Percentiles rank a stretch among this genome's conserved stretches.
Conservation (phyloP, 2,797 vertebrate genomes). For the Serranus cabrilla region DNA sequence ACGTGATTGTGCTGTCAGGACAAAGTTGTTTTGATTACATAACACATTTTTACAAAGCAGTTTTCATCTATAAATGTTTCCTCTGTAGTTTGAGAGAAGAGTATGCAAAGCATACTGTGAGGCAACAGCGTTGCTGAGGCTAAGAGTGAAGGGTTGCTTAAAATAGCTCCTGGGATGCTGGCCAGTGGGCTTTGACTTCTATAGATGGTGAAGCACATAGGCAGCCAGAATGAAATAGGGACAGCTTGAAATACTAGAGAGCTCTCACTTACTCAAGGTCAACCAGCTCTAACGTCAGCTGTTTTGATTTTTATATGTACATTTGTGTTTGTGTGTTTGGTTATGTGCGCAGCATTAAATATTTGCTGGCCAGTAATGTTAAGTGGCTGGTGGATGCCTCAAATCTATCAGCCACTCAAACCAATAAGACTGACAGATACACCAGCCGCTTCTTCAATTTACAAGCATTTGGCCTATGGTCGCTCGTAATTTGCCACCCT, state of each 20-base stretch:
- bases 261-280: conserved; percentile 93
- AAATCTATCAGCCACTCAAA: conserved; percentile 33
- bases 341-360: neutral
- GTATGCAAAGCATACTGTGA: conserved; percentile 85
- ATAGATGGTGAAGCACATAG: conserved; percentile 97
- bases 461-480: conserved; percentile 33
- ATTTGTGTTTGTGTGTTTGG: conserved; percentile 35
- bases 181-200: conserved; percentile 93
- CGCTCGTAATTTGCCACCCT: conserved; percentile 26
- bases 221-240: conserved; percentile 90
- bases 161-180: conserved; percentile 91
- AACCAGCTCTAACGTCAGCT: conserved; percentile 91
- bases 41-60: neutral
- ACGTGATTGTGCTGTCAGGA: conserved; percentile 2
- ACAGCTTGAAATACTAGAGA: conserved; percentile 91
- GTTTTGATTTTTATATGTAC: conserved; percentile 76
- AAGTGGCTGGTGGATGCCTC: conserved; percentile 7
- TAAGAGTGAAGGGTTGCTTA: conserved; percentile 85
- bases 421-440: conserved; percentile 43
- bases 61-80: neutral
- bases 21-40: conserved; percentile 6
- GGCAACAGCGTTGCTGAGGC: conserved; percentile 64
- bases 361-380: neutral
- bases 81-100: conserved; percentile 68
- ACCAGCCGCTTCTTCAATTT: conserved; percentile 28